Percentiles rank a stretch among this genome's conserved stretches.
These are phyloP conservation scores for Kradibia gibbosae DNA, from an alignment of 1,140 invertebrate species.

Conservation along the genomic window DNA sequence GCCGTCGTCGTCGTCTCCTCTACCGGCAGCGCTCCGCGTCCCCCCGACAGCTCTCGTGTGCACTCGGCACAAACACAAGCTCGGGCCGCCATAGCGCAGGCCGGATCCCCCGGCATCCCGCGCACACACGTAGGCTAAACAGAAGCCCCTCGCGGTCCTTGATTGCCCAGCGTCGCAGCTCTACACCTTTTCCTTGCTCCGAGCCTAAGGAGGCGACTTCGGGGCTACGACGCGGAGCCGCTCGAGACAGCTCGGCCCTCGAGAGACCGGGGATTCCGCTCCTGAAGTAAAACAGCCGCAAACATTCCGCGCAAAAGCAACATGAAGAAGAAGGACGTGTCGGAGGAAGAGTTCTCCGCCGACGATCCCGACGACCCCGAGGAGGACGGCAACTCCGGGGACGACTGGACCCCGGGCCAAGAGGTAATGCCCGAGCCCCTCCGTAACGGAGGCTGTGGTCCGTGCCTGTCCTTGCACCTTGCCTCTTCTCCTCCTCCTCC, in stretches of 20 bases:
- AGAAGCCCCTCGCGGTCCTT: conserved; percentile 17
- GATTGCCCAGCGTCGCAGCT: background rate
- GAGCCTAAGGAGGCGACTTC: background rate
- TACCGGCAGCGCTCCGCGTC: no score
- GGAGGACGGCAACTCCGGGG: conserved; percentile 66
- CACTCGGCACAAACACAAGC: no score
- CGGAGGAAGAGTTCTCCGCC: conserved; percentile 71
- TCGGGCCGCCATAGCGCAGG: no score
- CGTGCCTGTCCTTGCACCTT: no score
- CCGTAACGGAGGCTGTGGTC: no score
- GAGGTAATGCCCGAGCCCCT: no score
- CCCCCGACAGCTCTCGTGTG: no score
- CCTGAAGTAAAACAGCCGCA: conserved; percentile 51
- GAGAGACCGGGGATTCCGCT: background rate
- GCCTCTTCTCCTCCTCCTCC: no score
- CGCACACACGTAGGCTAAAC: background rate
- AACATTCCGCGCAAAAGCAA: conserved; percentile 70
- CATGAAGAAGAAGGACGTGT: conserved; percentile 68
- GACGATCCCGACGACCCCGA: conserved; percentile 72
- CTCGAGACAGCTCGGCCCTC: background rate
- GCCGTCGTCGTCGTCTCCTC: no score
- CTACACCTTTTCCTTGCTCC: background rate
- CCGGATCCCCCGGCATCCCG: no score
- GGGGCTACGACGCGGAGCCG: background rate
- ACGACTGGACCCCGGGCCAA: conserved; percentile 68